phyloP scores from a whole-genome alignment of 2,797 vertebrate species.

The Knipowitschia caucasica region DNA sequence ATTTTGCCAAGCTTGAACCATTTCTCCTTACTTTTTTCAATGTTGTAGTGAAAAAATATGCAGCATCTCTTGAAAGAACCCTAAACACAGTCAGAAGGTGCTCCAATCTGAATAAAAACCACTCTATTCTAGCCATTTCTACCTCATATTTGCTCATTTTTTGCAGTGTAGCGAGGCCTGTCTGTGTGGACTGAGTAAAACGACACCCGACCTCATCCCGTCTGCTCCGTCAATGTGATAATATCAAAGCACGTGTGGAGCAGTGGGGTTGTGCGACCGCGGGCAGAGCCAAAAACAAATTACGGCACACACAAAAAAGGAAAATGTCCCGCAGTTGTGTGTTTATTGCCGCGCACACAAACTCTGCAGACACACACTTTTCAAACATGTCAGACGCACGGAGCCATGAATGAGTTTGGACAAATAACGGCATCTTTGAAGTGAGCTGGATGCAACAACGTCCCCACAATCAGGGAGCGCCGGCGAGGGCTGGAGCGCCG shows the following conservation, averaged over 20 bases:
- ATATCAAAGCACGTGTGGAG: conserved; percentile 46
- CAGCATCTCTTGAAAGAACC: too few species aligned
- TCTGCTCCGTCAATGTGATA: conserved; percentile 36
- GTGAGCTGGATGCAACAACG: conserved; percentile 64
- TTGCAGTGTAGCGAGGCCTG: too few species aligned
- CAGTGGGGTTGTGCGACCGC: conserved; percentile 40
- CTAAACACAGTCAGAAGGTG: too few species aligned
- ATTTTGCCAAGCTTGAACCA: too few species aligned
- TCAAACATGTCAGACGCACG: conserved; percentile 72
- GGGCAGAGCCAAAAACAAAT: conserved; percentile 45
- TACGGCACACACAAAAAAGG: conserved; percentile 59
- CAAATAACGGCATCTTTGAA: conserved; percentile 65
- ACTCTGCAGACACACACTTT: conserved; percentile 70
- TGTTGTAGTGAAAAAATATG: too few species aligned
- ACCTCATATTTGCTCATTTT: too few species aligned
- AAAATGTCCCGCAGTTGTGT: conserved; percentile 38
- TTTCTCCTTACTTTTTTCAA: too few species aligned
- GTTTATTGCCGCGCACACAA: conserved; percentile 64
- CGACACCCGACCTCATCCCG: conserved; percentile 26
- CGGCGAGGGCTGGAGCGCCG: conserved; percentile 56
- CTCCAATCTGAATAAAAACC: too few species aligned
- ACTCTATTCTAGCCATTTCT: too few species aligned
- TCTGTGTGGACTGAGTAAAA: conserved; percentile 16
- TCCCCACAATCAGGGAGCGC: conserved; percentile 60
- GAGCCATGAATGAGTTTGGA: conserved; percentile 60